Base-by-base conservation (phyloP, 2,888 invertebrate species). In the Lasioglossum oenotherae region DNA sequence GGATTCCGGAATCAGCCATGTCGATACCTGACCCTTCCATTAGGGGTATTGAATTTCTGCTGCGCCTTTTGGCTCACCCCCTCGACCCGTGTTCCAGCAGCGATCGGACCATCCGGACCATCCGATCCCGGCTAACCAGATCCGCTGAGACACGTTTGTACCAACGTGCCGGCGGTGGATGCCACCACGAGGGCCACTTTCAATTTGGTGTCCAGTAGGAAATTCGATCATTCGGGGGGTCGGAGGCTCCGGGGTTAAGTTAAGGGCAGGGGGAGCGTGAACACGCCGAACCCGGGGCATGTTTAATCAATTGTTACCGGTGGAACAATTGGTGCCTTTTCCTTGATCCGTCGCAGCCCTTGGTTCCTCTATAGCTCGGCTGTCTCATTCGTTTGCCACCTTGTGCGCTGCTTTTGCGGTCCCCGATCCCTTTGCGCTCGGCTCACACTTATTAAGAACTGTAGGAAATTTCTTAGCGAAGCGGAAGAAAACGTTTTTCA, bases 41-140 rank as follows among this genome's bases (percentile, higher is more conserved):
- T 93, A 93, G 90, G 87, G 88, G 92, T 93, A 93, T 93, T 92
- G 93, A 91, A 91, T 93, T 89, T 90, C 86, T 67, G 73, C 80
- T 71, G 84, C 78, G 78, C 84, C 78, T 82, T 87, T 84, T 82
- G 82, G 49, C 75, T 77, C 69, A n/a, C 35, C 41, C 75, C 80
- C 67, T 23, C 76, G 67, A 35, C 27, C 69, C 67, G 35, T 69
- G 60, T 19, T 44, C 44, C 71, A 74, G 1, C 74, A 41, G 71
- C 71, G 71, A 71, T 71, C 71, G 41, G 71, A 71, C 71, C 41
- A 71, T 71, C 71, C 71, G 71, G 38, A 71, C 71, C 71, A 71
- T 71, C 71, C 71, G 71, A 71, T 71, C 71, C 71, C 38, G 12
- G 71, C 41, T 71, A 71, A 71, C 71, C 71, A 71, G 71, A 71